Conservation (phyloP, 2,797 vertebrate species). For the Sebastes minor region DNA sequence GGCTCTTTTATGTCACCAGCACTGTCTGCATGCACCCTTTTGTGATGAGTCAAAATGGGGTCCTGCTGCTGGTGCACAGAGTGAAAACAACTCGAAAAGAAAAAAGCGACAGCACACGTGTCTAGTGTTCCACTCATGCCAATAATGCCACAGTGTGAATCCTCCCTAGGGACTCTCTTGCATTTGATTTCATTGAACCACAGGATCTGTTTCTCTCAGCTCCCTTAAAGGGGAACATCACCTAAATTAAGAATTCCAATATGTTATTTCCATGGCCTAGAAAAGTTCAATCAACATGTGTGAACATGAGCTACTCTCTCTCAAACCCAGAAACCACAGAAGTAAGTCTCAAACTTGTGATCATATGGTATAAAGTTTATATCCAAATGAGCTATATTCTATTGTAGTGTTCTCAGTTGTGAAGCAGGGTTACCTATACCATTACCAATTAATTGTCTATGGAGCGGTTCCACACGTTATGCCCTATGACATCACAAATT, state of each 20-base stretch:
- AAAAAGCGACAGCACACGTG: slow-evolving; percentile 5
- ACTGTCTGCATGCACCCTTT: slow-evolving; percentile 68
- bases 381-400: neutral
- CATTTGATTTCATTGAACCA: neutral
- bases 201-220: neutral
- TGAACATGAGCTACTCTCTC: neutral
- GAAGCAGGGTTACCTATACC: neutral
- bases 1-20: slow-evolving; percentile 63
- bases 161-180: neutral
- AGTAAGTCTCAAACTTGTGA: neutral
- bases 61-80: slow-evolving; percentile 31
- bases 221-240: neutral
- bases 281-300: neutral
- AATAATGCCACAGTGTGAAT: neutral
- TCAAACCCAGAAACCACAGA: neutral
- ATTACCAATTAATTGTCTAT: neutral
- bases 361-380: neutral
- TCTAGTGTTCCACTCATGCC: slow-evolving; percentile 4
- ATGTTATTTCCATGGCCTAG: neutral
- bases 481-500: too few species aligned
- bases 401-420: neutral
- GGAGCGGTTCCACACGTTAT: too few species aligned
- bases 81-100: slow-evolving; percentile 64
- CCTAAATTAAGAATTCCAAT: neutral
- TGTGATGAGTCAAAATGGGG: slow-evolving; percentile 70